Conservation (phyloP, 2,797 vertebrate genomes). For the Artibeus jamaicensis region DNA sequence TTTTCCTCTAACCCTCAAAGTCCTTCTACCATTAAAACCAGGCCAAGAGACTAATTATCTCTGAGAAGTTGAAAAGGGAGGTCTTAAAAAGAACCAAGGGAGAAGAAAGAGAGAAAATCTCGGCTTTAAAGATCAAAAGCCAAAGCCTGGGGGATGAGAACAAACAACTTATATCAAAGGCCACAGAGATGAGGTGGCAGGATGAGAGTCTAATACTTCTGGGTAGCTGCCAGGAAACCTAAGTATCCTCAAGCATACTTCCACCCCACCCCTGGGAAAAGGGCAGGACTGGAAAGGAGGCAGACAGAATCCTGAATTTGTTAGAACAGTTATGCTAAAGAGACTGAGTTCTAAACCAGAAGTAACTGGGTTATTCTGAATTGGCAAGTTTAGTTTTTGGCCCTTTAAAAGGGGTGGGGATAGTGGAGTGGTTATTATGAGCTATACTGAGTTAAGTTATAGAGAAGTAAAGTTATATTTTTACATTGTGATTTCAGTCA, state of each 20-base stretch:
- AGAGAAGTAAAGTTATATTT: conserved; percentile 23
- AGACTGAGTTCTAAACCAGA: conserved; percentile 28
- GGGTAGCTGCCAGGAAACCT: not conserved
- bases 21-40: not conserved
- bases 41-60: not conserved
- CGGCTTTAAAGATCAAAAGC: not conserved
- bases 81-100: not conserved
- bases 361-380: not conserved
- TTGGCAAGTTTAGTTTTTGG: not conserved
- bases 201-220: not conserved
- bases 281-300: not conserved
- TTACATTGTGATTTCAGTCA: not conserved
- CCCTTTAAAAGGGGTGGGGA: not conserved
- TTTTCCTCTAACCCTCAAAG: not conserved
- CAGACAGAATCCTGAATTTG: not conserved
- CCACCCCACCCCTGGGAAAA: not conserved
- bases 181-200: not conserved
- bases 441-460: not conserved
- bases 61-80: not conserved
- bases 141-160: not conserved
- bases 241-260: not conserved
- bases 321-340: conserved; percentile 3
- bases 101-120: conserved; percentile 31
- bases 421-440: not conserved
- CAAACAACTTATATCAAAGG: not conserved